Base-by-base conservation (phyloP, 2,888 invertebrate genomes). In the Spilarctia lutea region DNA sequence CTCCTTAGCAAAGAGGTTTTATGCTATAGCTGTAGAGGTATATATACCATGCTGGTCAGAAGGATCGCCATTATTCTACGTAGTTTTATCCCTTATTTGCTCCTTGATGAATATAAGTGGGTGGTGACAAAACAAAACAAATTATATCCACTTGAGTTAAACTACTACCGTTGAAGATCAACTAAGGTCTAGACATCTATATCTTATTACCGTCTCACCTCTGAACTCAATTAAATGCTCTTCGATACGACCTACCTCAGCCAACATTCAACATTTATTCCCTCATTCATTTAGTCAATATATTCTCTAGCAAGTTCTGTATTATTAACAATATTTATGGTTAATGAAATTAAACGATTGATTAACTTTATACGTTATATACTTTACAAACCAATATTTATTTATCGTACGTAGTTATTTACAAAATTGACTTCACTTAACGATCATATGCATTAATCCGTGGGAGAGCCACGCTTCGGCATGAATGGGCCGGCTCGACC, bases 171-270 rank as follows among this genome's bases (percentile, higher is more conserved):
- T 74, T 76, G 78, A 76, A 73, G 75, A 75, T 79, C 73, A 68
- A 7, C 60, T 76, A 78, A 75, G 70, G 66, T 60, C 78, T 68
- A 66, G 76, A 79, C 77, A 81, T 85, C 83, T 85, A 68, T 78
- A 82, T 79, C 80, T 68, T 75, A 81, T 82, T 83, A 86, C 86
- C 85, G 76, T 68, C 68, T 79, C 83, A 88, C 88, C 87, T 75
- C 33, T 79, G 83, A 87, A 87, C 88, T 83, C 85, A 88, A 88
- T 87, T 87, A 87, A 86, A 87, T 85, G 74, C 76, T 73, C 76
- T 73, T 74, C 80, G 85, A 82, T 87, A 83, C 83, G 83, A 85
- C 82, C 81, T 72, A 78, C 75, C 80, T 79, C 75, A 66, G 71
- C 72, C 72, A 82, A 86, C 83, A 79, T 74, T 76, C 80, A 76